Evolutionary conservation across 2,888 invertebrate genomes (phyloP), one percentile per base, ranked within the genome.

Genomic region (Protonemura montana): DNA sequence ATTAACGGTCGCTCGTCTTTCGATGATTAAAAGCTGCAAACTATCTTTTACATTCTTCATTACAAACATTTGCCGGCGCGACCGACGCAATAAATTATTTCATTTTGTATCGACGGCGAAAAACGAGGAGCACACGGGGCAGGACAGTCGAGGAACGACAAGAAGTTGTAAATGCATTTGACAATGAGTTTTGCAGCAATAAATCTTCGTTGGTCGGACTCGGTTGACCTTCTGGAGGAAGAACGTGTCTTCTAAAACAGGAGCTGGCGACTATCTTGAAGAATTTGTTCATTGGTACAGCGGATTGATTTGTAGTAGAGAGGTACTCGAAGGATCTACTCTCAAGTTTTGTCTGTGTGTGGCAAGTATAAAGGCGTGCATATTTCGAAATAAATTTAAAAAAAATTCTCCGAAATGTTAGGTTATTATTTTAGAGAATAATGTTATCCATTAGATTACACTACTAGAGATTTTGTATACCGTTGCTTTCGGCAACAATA

Each of bases 141-240:
- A 59, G 7, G 21, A 59, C 7, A 59, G 59, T 59, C 59, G 59
- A 59, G 26, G 2, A 26, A 25, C 13, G 28, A 81, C 81, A 81
- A 81, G 81, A 81, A 81, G 81, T 81, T 7, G 26, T 78, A 27
- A 10, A 78, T 78, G 27, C 81, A 30, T 28, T 81, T 30, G 28
- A 78, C 78, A 78, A 78, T 78, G 28, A 26, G 59, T 78, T 21
- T 30, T 29, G 29, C 30, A 29, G 81, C 28, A 30, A 81, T 81
- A 81, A 81, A 81, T 81, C 81, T 81, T 78, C n/a, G 30, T n/a
- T 29, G 81, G 3, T 81, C 81, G 28, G 81, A 29, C 81, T 2
- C 30, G 30, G 29, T 5, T 81, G 81, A 81, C 81, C 81, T 81
- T 81, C 28, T 81, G 28, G 27, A 78, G 59, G 59, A 59, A 59